These are phyloP conservation scores for Cynopterus sphinx DNA, from an alignment of 2,797 vertebrate genomes.

Conservation along the genomic window DNA sequence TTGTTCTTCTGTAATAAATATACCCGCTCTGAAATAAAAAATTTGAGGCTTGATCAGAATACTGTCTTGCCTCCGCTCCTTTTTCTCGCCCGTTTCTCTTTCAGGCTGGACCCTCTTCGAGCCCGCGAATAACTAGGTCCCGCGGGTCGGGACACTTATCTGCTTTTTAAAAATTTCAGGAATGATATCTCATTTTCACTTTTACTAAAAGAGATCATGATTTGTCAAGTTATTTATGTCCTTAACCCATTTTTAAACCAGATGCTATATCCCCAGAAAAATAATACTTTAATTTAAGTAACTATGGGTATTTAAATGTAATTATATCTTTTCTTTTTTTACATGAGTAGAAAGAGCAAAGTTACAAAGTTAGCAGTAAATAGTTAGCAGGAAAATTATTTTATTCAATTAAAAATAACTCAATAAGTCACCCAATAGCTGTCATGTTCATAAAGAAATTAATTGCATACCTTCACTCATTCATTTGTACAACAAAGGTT, in stretches of 20 bases:
- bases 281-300: constrained; percentile 53
- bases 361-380: not conserved
- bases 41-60: no score
- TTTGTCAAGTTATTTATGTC: constrained; percentile 43
- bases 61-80: no score
- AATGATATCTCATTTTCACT: constrained; percentile 49
- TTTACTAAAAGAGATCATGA: constrained; percentile 42
- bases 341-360: constrained; percentile 51
- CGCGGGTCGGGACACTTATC: no score
- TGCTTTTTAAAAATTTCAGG: not conserved
- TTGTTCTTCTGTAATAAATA: no score
- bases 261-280: constrained; percentile 11
- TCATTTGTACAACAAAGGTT: not conserved
- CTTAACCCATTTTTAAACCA: constrained; percentile 38
- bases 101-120: no score
- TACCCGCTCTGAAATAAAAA: no score
- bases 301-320: not conserved
- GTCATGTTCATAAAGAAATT: not conserved
- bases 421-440: not conserved
- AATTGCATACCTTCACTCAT: not conserved
- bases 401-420: not conserved
- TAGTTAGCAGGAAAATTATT: not conserved
- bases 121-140: no score
- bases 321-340: constrained; percentile 17
- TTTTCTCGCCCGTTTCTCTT: no score